phyloP scores from a whole-genome alignment of 2,888 invertebrate species.

The Auanema freiburgensis region DNA sequence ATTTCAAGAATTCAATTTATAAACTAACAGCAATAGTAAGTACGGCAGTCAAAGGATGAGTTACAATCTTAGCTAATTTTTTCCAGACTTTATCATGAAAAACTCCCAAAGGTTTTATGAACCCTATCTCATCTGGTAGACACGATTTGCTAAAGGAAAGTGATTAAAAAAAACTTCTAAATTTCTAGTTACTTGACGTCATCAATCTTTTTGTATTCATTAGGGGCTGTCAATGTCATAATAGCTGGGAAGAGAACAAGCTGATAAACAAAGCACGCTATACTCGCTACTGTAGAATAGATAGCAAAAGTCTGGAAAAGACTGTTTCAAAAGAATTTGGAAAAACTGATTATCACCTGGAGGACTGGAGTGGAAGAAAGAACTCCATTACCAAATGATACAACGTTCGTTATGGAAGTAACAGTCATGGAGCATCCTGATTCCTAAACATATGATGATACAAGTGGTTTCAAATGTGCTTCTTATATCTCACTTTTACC shows the following conservation, averaged over 20 bases:
- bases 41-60: slow-evolving; percentile 24
- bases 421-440: slow-evolving; percentile 55
- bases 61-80: slow-evolving; percentile 30
- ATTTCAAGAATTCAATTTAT: background rate
- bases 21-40: slow-evolving; percentile 24
- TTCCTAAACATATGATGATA: slow-evolving; percentile 25
- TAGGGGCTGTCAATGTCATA: slow-evolving; percentile 41
- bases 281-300: slow-evolving; percentile 48
- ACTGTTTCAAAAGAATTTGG: background rate
- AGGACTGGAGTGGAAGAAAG: slow-evolving; percentile 50
- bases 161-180: background rate
- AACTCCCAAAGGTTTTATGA: slow-evolving; percentile 23
- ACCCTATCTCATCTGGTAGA: slow-evolving; percentile 31
- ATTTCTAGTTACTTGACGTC: slow-evolving; percentile 5
- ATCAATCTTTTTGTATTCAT: slow-evolving; percentile 37
- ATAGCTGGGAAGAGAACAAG: slow-evolving; percentile 51
- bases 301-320: slow-evolving; percentile 45
- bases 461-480: background rate
- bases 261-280: slow-evolving; percentile 49
- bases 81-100: slow-evolving; percentile 33
- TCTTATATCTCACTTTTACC: slow-evolving; percentile 19
- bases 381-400: slow-evolving; percentile 53
- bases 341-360: slow-evolving; percentile 19
- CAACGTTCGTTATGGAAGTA: slow-evolving; percentile 50
- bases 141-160: slow-evolving; percentile 22